Evolutionary conservation across 2,113 vertebrate species (phyloP).

Genomic region (Podilymbus podiceps): DNA sequence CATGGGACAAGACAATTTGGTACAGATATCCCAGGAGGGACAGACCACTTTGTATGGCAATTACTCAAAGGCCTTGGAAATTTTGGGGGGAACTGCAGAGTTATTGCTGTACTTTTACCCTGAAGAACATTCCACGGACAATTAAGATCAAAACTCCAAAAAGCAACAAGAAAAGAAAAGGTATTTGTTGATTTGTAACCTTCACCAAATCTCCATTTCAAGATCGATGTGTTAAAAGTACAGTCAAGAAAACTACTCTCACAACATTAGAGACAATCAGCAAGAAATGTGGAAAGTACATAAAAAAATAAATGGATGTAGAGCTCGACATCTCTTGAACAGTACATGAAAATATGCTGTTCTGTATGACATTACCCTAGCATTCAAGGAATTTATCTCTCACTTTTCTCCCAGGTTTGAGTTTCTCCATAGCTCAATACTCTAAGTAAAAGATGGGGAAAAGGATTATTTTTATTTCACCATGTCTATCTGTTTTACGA

Average conservation of each 20-base stretch:
- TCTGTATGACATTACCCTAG: neutral
- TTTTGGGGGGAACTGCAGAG: neutral
- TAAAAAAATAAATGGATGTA: neutral
- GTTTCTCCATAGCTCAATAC: neutral
- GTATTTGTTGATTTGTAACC: neutral
- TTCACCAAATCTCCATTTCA: neutral
- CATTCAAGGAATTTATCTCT: neutral
- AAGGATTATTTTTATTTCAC: neutral
- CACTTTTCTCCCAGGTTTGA: neutral
- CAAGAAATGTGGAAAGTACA: neutral
- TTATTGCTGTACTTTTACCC: neutral
- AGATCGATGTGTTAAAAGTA: neutral
- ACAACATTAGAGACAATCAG: neutral
- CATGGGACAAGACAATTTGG: neutral
- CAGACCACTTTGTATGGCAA: neutral
- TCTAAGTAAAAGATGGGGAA: neutral
- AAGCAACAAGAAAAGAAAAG: neutral
- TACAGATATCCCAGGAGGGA: neutral
- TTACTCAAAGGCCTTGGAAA: neutral
- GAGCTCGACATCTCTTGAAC: neutral
- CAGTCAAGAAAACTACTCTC: neutral
- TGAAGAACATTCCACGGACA: neutral
- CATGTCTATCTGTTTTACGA: neutral
- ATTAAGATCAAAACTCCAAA: neutral
- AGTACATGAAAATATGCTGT: neutral